Conservation (phyloP, 2,797 vertebrate species). For the Cyprinodon diabolis region DNA sequence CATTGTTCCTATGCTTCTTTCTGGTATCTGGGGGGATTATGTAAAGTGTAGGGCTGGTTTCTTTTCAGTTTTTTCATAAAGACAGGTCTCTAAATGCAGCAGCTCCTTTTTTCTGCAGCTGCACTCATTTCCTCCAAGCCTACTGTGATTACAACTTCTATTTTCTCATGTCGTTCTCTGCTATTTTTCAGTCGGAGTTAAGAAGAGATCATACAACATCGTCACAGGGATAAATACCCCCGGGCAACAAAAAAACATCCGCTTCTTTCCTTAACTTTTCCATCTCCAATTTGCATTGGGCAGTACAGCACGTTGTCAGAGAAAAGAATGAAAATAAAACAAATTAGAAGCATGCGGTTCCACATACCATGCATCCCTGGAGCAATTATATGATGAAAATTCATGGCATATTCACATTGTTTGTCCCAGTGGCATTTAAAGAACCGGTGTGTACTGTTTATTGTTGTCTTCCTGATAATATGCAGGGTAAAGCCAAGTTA, state of each 20-base stretch:
- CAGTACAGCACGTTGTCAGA: conserved; percentile 49
- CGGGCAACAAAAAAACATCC: conserved; percentile 48
- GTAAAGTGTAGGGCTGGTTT: conserved; percentile 60
- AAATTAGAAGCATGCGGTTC: conserved; percentile 51
- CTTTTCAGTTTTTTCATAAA: conserved; percentile 51
- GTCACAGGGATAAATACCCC: conserved; percentile 72
- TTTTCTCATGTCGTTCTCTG: conserved; percentile 53
- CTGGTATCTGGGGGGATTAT: conserved; percentile 57
- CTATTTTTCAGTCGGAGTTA: conserved; percentile 62
- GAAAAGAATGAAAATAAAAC: conserved; percentile 35
- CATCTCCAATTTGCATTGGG: conserved; percentile 69
- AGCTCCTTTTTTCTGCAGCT: conserved; percentile 39
- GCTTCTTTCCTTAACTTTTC: conserved; percentile 37
- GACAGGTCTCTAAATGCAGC: conserved; percentile 49
- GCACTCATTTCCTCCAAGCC: conserved; percentile 71
- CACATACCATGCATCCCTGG: conserved; percentile 49
- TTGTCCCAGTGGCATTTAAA: conserved; percentile 38
- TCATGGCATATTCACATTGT: conserved; percentile 36
- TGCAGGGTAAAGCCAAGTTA: conserved; percentile 3
- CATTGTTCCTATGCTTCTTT: conserved; percentile 52
- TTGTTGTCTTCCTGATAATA: background rate
- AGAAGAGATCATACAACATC: conserved; percentile 66
- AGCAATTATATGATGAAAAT: conserved; percentile 55
- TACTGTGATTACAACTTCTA: conserved; percentile 68
- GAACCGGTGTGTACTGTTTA: conserved; percentile 1